phyloP scores from a whole-genome alignment of 1,140 invertebrate species.

The Micrasema longulum region DNA sequence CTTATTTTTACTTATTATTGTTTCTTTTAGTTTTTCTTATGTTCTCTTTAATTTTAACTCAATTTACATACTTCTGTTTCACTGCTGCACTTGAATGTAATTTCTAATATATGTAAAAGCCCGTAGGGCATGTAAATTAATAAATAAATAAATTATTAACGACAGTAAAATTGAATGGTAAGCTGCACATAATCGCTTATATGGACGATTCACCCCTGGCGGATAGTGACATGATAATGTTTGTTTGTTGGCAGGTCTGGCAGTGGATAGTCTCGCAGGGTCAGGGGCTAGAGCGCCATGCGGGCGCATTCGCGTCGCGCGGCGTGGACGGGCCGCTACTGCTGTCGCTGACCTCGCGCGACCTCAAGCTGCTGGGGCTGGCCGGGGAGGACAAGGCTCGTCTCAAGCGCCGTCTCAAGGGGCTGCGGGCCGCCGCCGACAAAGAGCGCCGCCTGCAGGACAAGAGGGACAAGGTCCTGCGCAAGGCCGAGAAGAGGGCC shows the following conservation, averaged over 20 bases:
- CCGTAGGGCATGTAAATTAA: too few species aligned
- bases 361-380: constrained; percentile 88
- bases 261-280: constrained; percentile 87
- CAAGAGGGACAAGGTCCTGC: constrained; percentile 86
- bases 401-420: constrained; percentile 90
- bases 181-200: too few species aligned
- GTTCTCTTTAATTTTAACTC: too few species aligned
- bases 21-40: too few species aligned
- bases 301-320: constrained; percentile 84
- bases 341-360: constrained; percentile 85
- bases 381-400: constrained; percentile 82
- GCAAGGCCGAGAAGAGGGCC: constrained; percentile 79
- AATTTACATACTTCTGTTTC: too few species aligned
- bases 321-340: constrained; percentile 86
- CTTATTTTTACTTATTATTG: too few species aligned
- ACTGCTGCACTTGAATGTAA: too few species aligned
- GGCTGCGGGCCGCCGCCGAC: constrained; percentile 82
- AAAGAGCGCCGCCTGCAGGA: constrained; percentile 81
- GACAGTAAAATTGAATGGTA: too few species aligned
- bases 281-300: constrained; percentile 84
- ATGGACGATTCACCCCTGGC: too few species aligned
- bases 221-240: too few species aligned
- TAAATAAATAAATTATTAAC: too few species aligned
- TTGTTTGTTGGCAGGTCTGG: constrained; percentile 74
- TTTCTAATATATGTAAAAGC: too few species aligned